These are phyloP conservation scores for Platycnemis pennipes DNA, from an alignment of 2,888 invertebrate genomes.

Conservation along the genomic window DNA sequence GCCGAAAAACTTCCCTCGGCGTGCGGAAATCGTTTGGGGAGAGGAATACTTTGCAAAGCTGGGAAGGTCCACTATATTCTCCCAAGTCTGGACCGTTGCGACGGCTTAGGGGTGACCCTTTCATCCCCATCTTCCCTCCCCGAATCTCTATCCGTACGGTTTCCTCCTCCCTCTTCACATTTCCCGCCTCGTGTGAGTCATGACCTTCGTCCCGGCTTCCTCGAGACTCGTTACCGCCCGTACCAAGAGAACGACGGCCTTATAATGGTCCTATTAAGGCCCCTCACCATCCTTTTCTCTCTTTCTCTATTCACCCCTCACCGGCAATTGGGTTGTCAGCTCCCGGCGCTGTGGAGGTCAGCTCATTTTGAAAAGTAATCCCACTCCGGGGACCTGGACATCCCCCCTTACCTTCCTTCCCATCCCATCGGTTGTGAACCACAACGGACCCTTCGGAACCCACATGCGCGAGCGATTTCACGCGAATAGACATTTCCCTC, in stretches of 20 bases:
- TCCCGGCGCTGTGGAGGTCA: background rate
- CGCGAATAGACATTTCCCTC: background rate
- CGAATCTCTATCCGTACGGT: background rate
- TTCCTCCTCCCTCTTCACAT: background rate
- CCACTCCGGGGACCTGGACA: background rate
- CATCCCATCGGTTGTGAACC: background rate
- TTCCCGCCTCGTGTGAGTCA: background rate
- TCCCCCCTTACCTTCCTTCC: background rate
- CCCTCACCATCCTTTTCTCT: too few relatives aligned
- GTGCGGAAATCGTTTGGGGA: background rate
- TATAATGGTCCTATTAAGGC: background rate
- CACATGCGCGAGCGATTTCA: background rate
- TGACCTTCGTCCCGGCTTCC: background rate
- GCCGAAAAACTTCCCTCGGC: background rate
- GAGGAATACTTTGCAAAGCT: background rate
- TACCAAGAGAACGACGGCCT: background rate
- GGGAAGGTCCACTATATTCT: background rate
- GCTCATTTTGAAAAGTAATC: slow-evolving; percentile 21
- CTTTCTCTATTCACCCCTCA: background rate
- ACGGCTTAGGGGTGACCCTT: background rate
- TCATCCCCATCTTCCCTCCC: background rate
- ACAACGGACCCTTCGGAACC: background rate
- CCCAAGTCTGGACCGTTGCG: background rate
- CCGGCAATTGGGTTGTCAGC: background rate
- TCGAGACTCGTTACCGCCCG: background rate